Evolutionary conservation across 2,113 vertebrate genomes (phyloP).

Genomic region (Pluvialis apricaria): DNA sequence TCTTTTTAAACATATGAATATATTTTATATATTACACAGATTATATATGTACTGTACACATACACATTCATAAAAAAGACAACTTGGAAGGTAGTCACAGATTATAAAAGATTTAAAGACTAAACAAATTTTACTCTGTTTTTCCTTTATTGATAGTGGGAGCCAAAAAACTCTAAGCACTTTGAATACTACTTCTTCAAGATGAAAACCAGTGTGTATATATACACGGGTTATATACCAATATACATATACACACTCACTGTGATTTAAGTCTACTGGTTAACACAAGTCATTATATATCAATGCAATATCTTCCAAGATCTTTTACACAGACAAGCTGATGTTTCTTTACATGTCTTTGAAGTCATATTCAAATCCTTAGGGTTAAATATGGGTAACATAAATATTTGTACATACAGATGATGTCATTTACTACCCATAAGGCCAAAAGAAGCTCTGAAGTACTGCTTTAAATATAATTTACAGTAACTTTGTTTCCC

Average conservation of each 20-base stretch:
- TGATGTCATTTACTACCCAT: background rate
- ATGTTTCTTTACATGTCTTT: background rate
- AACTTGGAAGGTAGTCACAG: background rate
- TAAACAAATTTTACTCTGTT: background rate
- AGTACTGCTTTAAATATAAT: background rate
- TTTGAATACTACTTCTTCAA: background rate
- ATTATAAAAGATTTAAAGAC: background rate
- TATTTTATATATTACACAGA: background rate
- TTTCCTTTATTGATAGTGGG: background rate
- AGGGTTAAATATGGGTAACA: background rate
- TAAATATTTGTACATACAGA: slow-evolving; percentile 19
- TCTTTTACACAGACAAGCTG: background rate
- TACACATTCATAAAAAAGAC: background rate
- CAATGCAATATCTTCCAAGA: background rate
- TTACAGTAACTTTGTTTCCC: background rate
- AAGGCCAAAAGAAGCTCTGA: background rate
- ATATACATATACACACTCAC: background rate
- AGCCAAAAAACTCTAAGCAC: background rate
- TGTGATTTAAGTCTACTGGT: background rate
- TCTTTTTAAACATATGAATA: background rate
- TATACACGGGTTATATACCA: background rate
- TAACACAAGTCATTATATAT: background rate
- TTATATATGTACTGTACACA: background rate
- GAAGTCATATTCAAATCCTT: background rate
- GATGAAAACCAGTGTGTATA: background rate